Percentiles rank a stretch among this genome's conserved stretches.
Conservation (phyloP, 2,797 vertebrate species). For the Ispidina picta region DNA sequence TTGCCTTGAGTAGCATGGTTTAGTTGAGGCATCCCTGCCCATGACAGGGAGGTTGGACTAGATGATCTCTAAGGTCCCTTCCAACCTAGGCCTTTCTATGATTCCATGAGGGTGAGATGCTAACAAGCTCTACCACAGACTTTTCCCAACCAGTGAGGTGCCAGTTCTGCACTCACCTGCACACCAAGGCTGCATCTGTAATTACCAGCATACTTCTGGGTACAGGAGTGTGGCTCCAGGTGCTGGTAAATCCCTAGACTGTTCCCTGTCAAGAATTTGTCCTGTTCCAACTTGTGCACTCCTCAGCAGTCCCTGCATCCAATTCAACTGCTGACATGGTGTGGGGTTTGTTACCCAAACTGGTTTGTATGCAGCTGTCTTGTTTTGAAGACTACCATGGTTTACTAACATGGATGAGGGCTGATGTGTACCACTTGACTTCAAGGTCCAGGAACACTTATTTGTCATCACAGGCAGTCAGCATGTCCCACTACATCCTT, state of each 20-base stretch:
- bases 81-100: no score
- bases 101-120: not conserved
- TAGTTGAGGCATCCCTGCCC: no score
- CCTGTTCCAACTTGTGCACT: not conserved
- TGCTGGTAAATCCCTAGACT: not conserved
- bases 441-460: not conserved
- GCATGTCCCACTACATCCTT: not conserved
- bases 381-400: not conserved
- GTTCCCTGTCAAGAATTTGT: not conserved
- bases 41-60: no score
- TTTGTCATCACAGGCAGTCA: not conserved
- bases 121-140: fast-evolving
- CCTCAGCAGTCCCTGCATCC: not conserved
- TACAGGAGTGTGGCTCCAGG: not conserved
- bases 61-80: no score
- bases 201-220: not conserved
- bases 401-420: not conserved
- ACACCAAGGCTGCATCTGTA: not conserved
- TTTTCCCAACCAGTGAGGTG: no score
- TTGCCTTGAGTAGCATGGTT: no score
- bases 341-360: not conserved
- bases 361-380: not conserved
- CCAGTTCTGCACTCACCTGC: not conserved
- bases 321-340: not conserved
- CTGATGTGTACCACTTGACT: not conserved